phyloP scores from a whole-genome alignment of 2,888 invertebrate species.

The Eupithecia subumbrata region DNA sequence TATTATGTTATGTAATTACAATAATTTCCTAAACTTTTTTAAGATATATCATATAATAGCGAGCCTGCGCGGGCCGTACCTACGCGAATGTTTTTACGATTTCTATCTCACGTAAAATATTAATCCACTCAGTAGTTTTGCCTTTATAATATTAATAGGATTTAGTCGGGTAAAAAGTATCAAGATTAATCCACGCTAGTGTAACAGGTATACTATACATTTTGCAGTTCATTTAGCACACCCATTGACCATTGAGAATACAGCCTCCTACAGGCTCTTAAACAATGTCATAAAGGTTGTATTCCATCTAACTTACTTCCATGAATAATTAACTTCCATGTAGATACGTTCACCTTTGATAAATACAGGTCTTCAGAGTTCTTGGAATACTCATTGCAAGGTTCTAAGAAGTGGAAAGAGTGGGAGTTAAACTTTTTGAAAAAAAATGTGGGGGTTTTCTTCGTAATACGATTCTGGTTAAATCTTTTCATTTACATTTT shows the following conservation, averaged over 20 bases:
- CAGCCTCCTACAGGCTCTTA: neutral
- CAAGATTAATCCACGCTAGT: neutral
- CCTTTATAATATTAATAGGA: neutral
- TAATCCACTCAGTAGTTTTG: neutral
- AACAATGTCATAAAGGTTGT: neutral
- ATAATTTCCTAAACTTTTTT: neutral
- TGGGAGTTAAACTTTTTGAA: too few species aligned
- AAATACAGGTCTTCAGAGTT: too few species aligned
- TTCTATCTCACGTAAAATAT: neutral
- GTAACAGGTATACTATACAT: conserved; percentile 8
- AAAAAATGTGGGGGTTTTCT: too few species aligned
- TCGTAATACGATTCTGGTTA: too few species aligned
- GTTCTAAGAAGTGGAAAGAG: too few species aligned
- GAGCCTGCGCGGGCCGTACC: neutral
- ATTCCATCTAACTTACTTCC: neutral
- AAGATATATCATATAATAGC: neutral
- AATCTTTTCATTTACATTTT: too few species aligned
- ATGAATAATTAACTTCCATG: neutral
- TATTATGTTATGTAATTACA: too few species aligned
- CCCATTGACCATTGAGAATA: conserved; percentile 1
- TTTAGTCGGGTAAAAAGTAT: neutral
- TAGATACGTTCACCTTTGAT: neutral
- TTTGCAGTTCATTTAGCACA: conserved; percentile 10
- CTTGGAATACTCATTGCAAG: too few species aligned
- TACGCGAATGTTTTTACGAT: neutral